phyloP scores from a whole-genome alignment of 2,113 vertebrate species.

The Dermatemys mawii region DNA sequence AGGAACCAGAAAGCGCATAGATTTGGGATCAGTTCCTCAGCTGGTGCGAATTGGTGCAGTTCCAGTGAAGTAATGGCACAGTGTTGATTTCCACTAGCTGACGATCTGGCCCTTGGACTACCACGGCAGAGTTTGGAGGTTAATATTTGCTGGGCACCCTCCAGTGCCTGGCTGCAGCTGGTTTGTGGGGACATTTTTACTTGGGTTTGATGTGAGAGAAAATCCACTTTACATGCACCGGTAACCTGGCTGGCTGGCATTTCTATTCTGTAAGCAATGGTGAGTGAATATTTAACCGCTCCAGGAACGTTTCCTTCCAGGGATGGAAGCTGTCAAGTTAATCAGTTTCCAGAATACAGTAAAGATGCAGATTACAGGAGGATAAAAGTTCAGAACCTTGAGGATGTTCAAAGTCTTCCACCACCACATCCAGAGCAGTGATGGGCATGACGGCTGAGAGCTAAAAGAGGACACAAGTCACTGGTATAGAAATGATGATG shows the following conservation, averaged over 20 bases:
- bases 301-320: constrained; percentile 64
- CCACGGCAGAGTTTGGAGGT: neutral
- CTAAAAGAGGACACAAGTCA: neutral
- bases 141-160: neutral
- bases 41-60: neutral
- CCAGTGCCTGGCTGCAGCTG: neutral
- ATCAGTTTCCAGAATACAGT: constrained; percentile 60
- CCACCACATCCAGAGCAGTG: neutral
- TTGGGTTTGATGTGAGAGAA: neutral
- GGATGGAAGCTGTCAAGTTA: constrained; percentile 45
- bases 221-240: constrained; percentile 11
- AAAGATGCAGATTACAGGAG: constrained; percentile 38
- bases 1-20: neutral
- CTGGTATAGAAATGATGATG: constrained; percentile 7
- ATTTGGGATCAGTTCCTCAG: neutral
- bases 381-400: constrained; percentile 53
- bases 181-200: neutral
- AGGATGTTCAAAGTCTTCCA: constrained; percentile 55
- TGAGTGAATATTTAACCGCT: constrained; percentile 74
- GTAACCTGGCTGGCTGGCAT: neutral
- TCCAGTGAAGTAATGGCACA: neutral
- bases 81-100: neutral
- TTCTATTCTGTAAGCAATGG: neutral
- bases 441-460: neutral
- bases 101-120: neutral